Percentiles rank a stretch among this genome's conserved stretches.
Conservation (phyloP, 1,140 invertebrate species). For the Heliconius melpomene region DNA sequence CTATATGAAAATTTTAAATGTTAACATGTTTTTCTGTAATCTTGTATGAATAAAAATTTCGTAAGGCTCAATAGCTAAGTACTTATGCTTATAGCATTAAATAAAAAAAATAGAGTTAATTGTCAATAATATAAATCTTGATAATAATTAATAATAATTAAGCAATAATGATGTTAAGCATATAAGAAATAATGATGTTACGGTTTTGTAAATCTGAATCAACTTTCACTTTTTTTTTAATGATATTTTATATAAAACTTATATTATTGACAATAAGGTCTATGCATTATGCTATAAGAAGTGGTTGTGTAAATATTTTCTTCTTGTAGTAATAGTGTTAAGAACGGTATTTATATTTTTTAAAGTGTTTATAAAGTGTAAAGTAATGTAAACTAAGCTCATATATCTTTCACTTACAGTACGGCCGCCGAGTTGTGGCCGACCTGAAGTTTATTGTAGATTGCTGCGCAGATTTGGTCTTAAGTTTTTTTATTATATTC, state of each 20-base stretch:
- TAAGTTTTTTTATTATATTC: too few species aligned
- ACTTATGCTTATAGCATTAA: slow-evolving; percentile 23
- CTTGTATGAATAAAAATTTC: slow-evolving; percentile 4
- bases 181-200: slow-evolving; percentile 3
- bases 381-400: slow-evolving; percentile 42
- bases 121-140: slow-evolving; percentile 10
- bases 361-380: slow-evolving; percentile 54
- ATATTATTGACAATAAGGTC: slow-evolving; percentile 7
- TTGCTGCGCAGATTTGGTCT: too few species aligned
- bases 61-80: slow-evolving; percentile 30
- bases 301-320: slow-evolving; percentile 69
- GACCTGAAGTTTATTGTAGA: too few species aligned
- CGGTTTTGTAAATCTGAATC: neutral
- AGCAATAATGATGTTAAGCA: too few species aligned
- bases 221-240: slow-evolving; percentile 5
- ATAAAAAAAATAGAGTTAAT: slow-evolving; percentile 6
- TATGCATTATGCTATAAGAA: slow-evolving; percentile 30
- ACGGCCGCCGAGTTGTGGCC: too few species aligned
- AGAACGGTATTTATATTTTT: slow-evolving; percentile 68
- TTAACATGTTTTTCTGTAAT: slow-evolving; percentile 24
- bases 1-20: neutral
- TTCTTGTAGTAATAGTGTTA: slow-evolving; percentile 55
- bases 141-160: neutral
- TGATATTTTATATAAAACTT: slow-evolving; percentile 15
- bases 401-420: slow-evolving; percentile 33